A percentile compares a stretch with the other conserved stretches of the same genome.
These are phyloP conservation scores for Saxicola maurus DNA, from an alignment of 2,797 vertebrate species.

Conservation along the genomic window DNA sequence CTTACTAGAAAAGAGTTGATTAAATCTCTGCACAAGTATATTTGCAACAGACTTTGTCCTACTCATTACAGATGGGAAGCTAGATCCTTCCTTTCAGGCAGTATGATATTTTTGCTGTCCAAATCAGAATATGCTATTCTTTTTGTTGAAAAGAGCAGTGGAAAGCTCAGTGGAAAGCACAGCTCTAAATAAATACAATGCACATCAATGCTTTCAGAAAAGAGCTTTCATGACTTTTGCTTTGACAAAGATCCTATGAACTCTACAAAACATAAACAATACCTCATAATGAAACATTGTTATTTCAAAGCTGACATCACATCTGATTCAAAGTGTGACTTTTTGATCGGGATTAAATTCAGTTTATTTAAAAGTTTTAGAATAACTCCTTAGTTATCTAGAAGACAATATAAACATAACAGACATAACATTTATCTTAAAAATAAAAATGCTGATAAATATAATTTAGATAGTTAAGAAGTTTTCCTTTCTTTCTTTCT, in stretches of 20 bases:
- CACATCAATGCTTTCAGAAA: not conserved
- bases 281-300: slow-evolving; percentile 14
- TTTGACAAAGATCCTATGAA: slow-evolving; percentile 24
- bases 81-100: not conserved
- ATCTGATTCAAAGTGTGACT: slow-evolving; percentile 25
- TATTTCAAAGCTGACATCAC: slow-evolving; percentile 42
- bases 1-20: not conserved
- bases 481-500: not conserved
- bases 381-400: slow-evolving; percentile 32
- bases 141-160: not conserved
- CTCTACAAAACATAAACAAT: slow-evolving; percentile 29
- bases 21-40: not conserved
- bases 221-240: not conserved
- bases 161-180: not conserved
- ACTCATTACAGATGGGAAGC: not conserved
- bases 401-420: slow-evolving; percentile 12
- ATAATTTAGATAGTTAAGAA: not conserved
- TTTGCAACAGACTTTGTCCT: not conserved
- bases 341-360: slow-evolving; percentile 26
- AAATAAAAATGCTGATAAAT: not conserved
- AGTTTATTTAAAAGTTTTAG: slow-evolving; percentile 48
- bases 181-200: not conserved
- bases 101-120: not conserved
- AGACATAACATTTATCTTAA: slow-evolving; percentile 4
- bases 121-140: not conserved